A percentile compares a stretch with the other conserved stretches of the same genome.
Evolutionary conservation across 30 jellyfish, hydroid and myxozoan genomes (phyloP).

Genomic region (Turritopsis rubra): DNA sequence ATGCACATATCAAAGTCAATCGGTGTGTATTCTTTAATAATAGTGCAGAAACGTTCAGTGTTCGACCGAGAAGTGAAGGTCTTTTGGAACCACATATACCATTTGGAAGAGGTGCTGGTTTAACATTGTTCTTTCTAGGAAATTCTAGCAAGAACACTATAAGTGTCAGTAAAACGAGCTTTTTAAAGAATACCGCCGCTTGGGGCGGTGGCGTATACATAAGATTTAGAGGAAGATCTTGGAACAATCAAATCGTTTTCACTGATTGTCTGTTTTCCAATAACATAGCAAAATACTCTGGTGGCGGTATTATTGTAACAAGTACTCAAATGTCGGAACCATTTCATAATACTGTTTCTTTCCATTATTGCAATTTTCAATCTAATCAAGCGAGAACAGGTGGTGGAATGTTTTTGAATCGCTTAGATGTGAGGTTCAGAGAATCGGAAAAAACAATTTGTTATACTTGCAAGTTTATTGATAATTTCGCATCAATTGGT

Average conservation of each 20-base stretch:
- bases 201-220: slow-evolving; percentile 34
- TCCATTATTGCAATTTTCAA: background rate
- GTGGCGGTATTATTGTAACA: slow-evolving; percentile 18
- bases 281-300: slow-evolving; percentile 3
- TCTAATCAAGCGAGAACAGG: background rate
- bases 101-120: slow-evolving; percentile 35
- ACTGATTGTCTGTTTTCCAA: background rate
- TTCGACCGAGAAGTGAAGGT: background rate
- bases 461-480: background rate
- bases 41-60: background rate
- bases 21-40: background rate
- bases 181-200: slow-evolving; percentile 1
- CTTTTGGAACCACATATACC: slow-evolving; percentile 17
- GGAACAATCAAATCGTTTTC: background rate
- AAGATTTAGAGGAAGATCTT: slow-evolving; percentile 1
- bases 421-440: background rate
- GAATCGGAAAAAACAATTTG: background rate
- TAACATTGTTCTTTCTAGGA: slow-evolving; percentile 19
- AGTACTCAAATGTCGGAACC: slow-evolving; percentile 12
- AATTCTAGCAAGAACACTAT: background rate
- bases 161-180: background rate
- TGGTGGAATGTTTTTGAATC: slow-evolving; percentile 7
- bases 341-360: background rate
- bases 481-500: slow-evolving; percentile 18
- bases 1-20: background rate